Conservation (phyloP, 2,797 vertebrate genomes). For the Danio choprae region DNA sequence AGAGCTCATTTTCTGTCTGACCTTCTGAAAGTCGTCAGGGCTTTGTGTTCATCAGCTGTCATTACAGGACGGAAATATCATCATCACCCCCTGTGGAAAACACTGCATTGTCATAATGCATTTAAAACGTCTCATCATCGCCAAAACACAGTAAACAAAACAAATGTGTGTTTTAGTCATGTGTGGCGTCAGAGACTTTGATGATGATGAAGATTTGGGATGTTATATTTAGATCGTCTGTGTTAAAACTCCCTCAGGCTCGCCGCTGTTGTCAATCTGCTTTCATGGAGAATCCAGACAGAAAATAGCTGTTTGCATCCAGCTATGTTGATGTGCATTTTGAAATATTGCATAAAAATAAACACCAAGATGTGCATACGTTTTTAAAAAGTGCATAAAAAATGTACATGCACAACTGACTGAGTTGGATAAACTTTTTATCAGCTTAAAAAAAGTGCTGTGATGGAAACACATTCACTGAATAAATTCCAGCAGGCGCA, state of each 20-base stretch:
- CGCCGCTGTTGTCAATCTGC: background rate
- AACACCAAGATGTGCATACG: too few relatives aligned
- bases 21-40: constrained; percentile 55
- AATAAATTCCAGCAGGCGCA: too few relatives aligned
- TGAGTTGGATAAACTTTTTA: too few relatives aligned
- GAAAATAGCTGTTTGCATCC: background rate
- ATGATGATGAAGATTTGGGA: constrained; percentile 9
- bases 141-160: constrained; percentile 58
- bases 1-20: background rate
- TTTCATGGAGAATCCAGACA: background rate
- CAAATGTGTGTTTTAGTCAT: constrained; percentile 60
- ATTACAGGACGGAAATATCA: constrained; percentile 56
- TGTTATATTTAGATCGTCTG: constrained; percentile 25
- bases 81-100: constrained; percentile 47
- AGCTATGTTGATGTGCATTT: too few relatives aligned
- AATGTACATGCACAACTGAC: too few relatives aligned
- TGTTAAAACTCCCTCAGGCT: constrained; percentile 3
- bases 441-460: too few relatives aligned
- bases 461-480: too few relatives aligned
- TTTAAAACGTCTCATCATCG: constrained; percentile 66
- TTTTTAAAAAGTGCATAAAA: too few relatives aligned
- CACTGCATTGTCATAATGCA: constrained; percentile 64
- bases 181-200: background rate
- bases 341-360: too few relatives aligned
- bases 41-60: constrained; percentile 66